Evolutionary conservation across 2,113 vertebrate species (phyloP).

Genomic region (Oryzias celebensis): DNA sequence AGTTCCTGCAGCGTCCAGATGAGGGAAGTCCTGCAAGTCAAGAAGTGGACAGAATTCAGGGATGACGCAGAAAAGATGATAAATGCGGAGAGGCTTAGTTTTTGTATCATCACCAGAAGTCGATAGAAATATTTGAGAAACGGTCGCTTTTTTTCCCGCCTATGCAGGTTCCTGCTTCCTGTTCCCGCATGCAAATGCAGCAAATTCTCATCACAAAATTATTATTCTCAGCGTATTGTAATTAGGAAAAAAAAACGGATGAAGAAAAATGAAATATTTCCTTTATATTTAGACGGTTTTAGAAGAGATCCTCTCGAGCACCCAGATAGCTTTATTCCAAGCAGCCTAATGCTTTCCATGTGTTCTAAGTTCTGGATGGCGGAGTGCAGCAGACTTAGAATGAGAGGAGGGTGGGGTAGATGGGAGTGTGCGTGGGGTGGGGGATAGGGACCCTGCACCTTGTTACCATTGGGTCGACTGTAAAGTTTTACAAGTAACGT

Average conservation of each 20-base stretch:
- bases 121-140: too few relatives aligned
- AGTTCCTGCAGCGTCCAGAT: slow-evolving; percentile 68
- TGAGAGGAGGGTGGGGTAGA: slow-evolving; percentile 24
- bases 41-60: background rate
- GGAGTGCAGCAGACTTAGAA: slow-evolving; percentile 52
- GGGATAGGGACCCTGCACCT: slow-evolving; percentile 67
- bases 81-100: background rate
- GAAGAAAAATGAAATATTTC: background rate
- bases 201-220: too few relatives aligned
- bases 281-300: background rate
- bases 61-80: background rate
- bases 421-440: slow-evolving; percentile 5
- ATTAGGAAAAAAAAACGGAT: background rate
- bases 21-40: slow-evolving; percentile 65
- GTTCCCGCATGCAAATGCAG: too few relatives aligned
- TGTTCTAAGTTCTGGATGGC: slow-evolving; percentile 42
- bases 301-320: slow-evolving; percentile 7
- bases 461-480: slow-evolving; percentile 77
- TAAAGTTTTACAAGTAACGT: slow-evolving; percentile 79
- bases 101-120: background rate
- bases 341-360: slow-evolving; percentile 64
- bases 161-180: too few relatives aligned
- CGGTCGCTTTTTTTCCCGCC: too few relatives aligned
- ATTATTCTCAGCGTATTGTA: too few relatives aligned
- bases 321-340: slow-evolving; percentile 17